Evolutionary conservation across 2,113 vertebrate genomes (phyloP).

Genomic region (Gasterosteus nipponicus): DNA sequence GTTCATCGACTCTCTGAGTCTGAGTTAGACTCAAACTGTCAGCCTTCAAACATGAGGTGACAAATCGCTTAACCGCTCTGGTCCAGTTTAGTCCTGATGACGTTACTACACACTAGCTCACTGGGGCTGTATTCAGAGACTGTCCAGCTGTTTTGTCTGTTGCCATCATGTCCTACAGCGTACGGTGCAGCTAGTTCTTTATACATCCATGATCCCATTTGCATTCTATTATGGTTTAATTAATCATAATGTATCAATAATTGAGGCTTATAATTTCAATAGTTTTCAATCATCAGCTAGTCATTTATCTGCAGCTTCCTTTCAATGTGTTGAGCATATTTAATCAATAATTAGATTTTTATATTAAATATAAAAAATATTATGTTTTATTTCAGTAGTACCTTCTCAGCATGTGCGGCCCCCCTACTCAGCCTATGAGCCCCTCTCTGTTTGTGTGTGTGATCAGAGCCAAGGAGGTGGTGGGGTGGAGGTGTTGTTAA

Average conservation of each 20-base stretch:
- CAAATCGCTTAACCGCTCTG: too few relatives aligned
- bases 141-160: not conserved
- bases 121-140: not conserved
- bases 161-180: not conserved
- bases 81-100: not conserved
- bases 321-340: not conserved
- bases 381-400: not conserved
- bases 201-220: not conserved
- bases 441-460: slow-evolving; percentile 33
- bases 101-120: not conserved
- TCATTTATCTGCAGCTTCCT: not conserved
- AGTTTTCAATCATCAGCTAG: not conserved
- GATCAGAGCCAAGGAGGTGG: slow-evolving; percentile 26
- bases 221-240: not conserved
- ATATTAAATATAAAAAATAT: not conserved
- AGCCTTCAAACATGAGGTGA: too few relatives aligned
- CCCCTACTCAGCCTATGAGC: slow-evolving; percentile 2
- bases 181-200: too few relatives aligned
- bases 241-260: not conserved
- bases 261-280: not conserved
- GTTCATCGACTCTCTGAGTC: not conserved
- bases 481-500: slow-evolving; percentile 49
- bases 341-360: not conserved
- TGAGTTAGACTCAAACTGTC: too few relatives aligned
- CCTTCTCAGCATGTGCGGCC: not conserved